Evolutionary conservation across 1,140 invertebrate species (phyloP).

Genomic region (Zaprionus ghesquierei): DNA sequence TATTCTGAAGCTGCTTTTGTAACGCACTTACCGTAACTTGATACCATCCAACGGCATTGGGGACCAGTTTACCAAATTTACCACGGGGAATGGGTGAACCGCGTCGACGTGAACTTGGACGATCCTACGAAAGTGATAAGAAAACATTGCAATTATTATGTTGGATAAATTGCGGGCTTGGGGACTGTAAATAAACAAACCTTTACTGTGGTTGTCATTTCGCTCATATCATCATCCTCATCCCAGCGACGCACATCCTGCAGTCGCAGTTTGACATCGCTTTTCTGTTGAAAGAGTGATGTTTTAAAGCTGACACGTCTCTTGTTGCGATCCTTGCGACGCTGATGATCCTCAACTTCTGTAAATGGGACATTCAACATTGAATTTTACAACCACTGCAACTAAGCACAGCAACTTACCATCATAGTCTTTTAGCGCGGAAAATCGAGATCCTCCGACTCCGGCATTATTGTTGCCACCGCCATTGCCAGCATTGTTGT

Average conservation of each 20-base stretch:
- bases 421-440: constrained; percentile 59
- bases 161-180: neutral
- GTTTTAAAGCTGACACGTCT: constrained; percentile 79
- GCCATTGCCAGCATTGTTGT: constrained; percentile 53
- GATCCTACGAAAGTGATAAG: constrained; percentile 37
- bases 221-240: constrained; percentile 76
- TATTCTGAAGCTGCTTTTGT: neutral
- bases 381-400: neutral
- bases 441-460: constrained; percentile 56
- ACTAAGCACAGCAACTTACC: constrained; percentile 31
- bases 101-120: constrained; percentile 49
- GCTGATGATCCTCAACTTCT: constrained; percentile 58
- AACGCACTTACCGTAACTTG: constrained; percentile 73
- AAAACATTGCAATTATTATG: neutral
- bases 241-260: constrained; percentile 75
- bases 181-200: constrained; percentile 4
- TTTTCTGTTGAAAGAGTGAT: constrained; percentile 52
- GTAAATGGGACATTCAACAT: neutral
- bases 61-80: constrained; percentile 70
- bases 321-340: constrained; percentile 68
- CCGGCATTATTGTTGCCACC: constrained; percentile 41
- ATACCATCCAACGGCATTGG: constrained; percentile 73
- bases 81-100: constrained; percentile 62
- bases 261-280: constrained; percentile 54
- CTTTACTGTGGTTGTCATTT: constrained; percentile 52